A percentile compares a stretch with the other conserved stretches of the same genome.
These are phyloP conservation scores for Typhlomys cinereus DNA, from an alignment of 2,113 vertebrate genomes.

Conservation along the genomic window DNA sequence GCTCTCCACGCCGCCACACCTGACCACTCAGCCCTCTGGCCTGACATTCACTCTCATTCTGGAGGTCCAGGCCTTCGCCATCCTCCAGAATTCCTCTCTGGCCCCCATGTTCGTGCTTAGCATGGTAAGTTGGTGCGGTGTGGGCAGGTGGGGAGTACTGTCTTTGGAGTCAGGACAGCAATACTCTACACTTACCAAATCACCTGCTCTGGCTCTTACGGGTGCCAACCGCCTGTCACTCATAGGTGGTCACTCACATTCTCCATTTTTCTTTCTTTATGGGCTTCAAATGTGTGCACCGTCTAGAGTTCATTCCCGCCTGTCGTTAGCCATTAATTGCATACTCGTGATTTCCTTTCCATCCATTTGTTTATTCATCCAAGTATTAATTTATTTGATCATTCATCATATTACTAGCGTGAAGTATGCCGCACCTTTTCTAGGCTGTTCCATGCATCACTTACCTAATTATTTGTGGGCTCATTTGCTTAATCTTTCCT, in stretches of 20 bases:
- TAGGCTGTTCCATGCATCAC: not conserved
- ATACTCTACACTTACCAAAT: not conserved
- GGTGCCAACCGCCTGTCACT: not conserved
- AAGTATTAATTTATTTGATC: not conserved
- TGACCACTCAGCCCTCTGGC: slow-evolving; percentile 54
- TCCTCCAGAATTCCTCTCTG: slow-evolving; percentile 78
- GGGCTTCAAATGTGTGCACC: not conserved
- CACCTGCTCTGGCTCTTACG: not conserved
- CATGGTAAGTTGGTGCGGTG: slow-evolving; percentile 78
- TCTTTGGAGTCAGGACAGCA: not conserved
- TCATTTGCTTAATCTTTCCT: not conserved
- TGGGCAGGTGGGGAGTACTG: not conserved
- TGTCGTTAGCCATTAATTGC: not conserved
- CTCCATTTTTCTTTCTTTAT: not conserved
- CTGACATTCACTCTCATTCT: slow-evolving; percentile 51
- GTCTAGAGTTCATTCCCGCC: no score
- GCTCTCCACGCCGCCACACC: not conserved
- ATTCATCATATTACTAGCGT: not conserved
- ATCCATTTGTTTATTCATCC: not conserved
- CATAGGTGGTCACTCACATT: not conserved
- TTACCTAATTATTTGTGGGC: not conserved
- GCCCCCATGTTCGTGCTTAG: slow-evolving; percentile 81
- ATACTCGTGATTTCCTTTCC: not conserved
- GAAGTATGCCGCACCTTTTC: not conserved
- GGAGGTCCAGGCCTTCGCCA: slow-evolving; percentile 79